Conservation (phyloP, 1,140 invertebrate genomes). For the Whitmania pigra region DNA sequence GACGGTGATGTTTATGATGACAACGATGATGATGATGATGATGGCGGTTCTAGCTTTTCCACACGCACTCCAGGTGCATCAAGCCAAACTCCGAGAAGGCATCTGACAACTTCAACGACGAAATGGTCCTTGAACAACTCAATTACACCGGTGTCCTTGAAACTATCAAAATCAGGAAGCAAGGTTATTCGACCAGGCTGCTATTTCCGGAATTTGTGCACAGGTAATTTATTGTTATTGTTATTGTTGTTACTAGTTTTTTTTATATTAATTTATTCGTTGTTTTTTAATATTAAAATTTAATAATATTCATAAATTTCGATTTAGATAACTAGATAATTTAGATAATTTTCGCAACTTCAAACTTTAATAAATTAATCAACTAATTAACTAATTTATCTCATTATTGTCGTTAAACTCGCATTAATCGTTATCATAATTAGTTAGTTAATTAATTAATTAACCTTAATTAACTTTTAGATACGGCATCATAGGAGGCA, state of each 20-base stretch:
- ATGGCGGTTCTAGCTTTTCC: background rate
- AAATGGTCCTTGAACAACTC: conserved; percentile 62
- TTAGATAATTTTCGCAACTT: too few species aligned
- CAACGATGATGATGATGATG: conserved; percentile 18
- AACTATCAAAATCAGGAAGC: conserved; percentile 35
- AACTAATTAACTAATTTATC: too few species aligned
- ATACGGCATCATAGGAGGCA: conserved; percentile 16
- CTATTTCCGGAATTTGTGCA: conserved; percentile 35
- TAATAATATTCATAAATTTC: too few species aligned
- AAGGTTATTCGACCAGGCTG: conserved; percentile 36
- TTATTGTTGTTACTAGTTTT: background rate
- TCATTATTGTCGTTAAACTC: too few species aligned
- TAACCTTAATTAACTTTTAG: background rate
- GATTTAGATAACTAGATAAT: too few species aligned
- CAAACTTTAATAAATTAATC: too few species aligned
- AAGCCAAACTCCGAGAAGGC: conserved; percentile 32
- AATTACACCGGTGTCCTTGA: conserved; percentile 40
- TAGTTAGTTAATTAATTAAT: too few species aligned
- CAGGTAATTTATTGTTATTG: conserved; percentile 27
- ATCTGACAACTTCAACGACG: conserved; percentile 27
- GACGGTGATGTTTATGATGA: conserved; percentile 21
- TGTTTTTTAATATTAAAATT: too few species aligned
- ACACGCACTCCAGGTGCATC: conserved; percentile 29
- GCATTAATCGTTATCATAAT: too few species aligned
- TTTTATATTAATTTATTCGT: background rate